Base-by-base conservation (phyloP, 2,888 invertebrate species). In the Willowsia nigromaculata region DNA sequence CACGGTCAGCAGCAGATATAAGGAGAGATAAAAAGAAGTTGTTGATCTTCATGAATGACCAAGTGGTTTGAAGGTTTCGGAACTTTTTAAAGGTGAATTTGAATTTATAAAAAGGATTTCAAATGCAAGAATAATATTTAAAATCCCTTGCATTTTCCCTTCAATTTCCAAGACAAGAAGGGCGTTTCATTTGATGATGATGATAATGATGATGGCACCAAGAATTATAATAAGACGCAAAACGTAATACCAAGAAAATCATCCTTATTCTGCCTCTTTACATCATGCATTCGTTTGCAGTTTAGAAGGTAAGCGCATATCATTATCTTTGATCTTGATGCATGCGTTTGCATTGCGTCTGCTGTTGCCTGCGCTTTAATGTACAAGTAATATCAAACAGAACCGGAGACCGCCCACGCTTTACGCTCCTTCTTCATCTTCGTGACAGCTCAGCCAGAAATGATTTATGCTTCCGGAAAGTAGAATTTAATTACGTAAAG, bases 381-480 rank as follows among this genome's bases (percentile, higher is more conserved):
- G 33, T 62, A 30, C 27, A 30, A n/a, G 11, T n/a, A 62, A 11
- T 27, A 27, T 62, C 62, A 27, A 71, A 18, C 18, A 40, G 37
- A 71, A 40, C 40, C 37, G 47, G 25, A 30, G 82, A 83, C 82
- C 82, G 65, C 82, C 82, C 82, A 83, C 82, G 74, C 43, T 74
- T 18, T 43, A 83, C 43, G 13, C 47, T 81, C 81, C 15, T 50
- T 33, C 40, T 59, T 62, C n/a, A n/a, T n/a, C 27, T 25, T 37
- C 22, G 40, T 84, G 84, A 84, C 74, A 84, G 71, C 84, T 37
- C n/a, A 56, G 18, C 22, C 25, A 33, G 74, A 71, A 56, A 84
- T 84, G 84, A 84, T 84, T 84, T 74, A 84, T 84, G 84, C 56
- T 74, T 84, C 74, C 84, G 84, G 84, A 71, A 74, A 74, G 84